A percentile compares a stretch with the other conserved stretches of the same genome.
Evolutionary conservation across 2,797 vertebrate genomes (phyloP).

Genomic region (Antennarius maculatus): DNA sequence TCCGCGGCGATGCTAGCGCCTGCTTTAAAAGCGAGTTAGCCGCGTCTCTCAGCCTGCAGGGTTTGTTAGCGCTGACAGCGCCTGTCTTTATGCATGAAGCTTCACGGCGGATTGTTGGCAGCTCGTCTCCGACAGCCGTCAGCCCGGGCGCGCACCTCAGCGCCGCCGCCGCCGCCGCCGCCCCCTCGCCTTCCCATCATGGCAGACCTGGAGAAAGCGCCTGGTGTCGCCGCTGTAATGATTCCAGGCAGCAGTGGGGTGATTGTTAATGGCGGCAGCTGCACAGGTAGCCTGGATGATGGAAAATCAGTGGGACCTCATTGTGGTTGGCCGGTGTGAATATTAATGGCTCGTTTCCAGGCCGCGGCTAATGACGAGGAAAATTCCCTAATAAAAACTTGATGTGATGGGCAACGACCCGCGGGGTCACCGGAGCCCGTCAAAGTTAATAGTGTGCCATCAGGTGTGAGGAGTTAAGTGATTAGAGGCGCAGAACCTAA

Average conservation of each 20-base stretch:
- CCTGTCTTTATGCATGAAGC: constrained; percentile 68
- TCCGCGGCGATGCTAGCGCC: constrained; percentile 29
- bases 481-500: constrained; percentile 81
- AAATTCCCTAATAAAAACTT: constrained; percentile 89
- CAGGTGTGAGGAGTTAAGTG: constrained; percentile 84
- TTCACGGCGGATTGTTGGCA: constrained; percentile 74
- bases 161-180: constrained; percentile 3
- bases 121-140: constrained; percentile 63
- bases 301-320: constrained; percentile 80
- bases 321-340: constrained; percentile 81
- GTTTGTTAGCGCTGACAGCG: constrained; percentile 73
- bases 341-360: constrained; percentile 85
- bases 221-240: constrained; percentile 74
- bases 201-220: constrained; percentile 51
- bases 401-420: constrained; percentile 86
- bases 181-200: constrained; percentile 54
- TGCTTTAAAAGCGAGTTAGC: constrained; percentile 59
- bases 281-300: constrained; percentile 77
- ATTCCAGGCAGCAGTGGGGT: constrained; percentile 67
- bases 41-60: constrained; percentile 64
- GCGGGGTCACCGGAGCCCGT: constrained; percentile 83
- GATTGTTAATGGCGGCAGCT: constrained; percentile 77
- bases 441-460: constrained; percentile 86
- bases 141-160: constrained; percentile 57
- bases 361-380: constrained; percentile 85